A percentile compares a stretch with the other conserved stretches of the same genome.
phyloP scores from a whole-genome alignment of 2,888 invertebrate species.

The Diadegma fenestrale region DNA sequence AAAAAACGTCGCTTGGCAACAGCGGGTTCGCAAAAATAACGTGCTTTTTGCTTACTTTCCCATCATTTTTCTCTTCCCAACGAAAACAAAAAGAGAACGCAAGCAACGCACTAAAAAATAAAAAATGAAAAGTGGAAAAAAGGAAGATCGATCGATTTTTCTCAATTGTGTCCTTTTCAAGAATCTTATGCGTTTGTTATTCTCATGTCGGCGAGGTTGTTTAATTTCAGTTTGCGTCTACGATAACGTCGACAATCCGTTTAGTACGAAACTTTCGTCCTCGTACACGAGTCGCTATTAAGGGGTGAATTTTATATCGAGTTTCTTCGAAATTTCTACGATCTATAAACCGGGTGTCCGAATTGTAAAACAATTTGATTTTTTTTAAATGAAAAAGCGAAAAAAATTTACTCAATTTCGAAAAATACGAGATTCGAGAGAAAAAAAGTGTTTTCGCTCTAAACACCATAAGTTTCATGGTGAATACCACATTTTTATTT shows the following conservation, averaged over 20 bases:
- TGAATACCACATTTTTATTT: neutral
- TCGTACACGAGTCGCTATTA: constrained; percentile 32
- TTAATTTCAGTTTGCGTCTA: constrained; percentile 3
- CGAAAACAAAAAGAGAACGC: neutral
- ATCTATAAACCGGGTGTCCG: neutral
- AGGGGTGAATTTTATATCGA: constrained; percentile 73
- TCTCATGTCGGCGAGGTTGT: neutral
- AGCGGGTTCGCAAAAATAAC: constrained; percentile 16
- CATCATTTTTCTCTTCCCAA: neutral
- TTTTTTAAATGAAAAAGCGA: neutral
- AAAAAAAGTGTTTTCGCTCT: neutral
- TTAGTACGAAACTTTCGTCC: constrained; percentile 24
- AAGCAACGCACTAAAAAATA: neutral
- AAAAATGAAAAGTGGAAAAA: constrained; percentile 6
- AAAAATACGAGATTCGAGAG: neutral
- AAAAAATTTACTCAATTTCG: neutral
- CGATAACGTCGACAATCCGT: constrained; percentile 19
- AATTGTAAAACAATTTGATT: neutral
- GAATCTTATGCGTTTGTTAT: neutral
- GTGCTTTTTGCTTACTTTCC: constrained; percentile 14
- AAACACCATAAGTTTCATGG: neutral
- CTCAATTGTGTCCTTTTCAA: neutral
- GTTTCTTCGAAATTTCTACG: constrained; percentile 23
- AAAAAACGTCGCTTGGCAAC: constrained; percentile 48
- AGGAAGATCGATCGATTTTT: neutral